Percentiles rank a stretch among this genome's conserved stretches.
These are phyloP conservation scores for Oscheius sp. DNA, from an alignment of 2,888 invertebrate species.

Conservation along the genomic window DNA sequence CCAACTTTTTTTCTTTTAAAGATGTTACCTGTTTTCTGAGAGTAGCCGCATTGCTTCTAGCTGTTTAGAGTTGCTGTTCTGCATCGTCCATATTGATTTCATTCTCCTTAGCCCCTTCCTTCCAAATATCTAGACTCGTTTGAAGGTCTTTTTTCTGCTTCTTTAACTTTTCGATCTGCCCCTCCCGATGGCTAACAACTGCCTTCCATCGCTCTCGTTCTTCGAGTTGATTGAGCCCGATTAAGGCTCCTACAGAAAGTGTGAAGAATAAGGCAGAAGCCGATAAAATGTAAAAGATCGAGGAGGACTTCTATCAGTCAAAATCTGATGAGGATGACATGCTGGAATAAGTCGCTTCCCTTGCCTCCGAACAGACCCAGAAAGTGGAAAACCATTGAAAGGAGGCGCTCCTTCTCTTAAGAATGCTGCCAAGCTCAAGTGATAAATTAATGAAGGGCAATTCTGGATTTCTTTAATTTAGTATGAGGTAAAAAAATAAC, in stretches of 20 bases:
- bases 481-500: background rate
- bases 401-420: too few species aligned
- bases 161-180: background rate
- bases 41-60: background rate
- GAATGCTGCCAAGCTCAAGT: too few species aligned
- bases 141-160: background rate
- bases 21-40: background rate
- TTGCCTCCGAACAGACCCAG: background rate
- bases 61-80: background rate
- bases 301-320: background rate
- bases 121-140: background rate
- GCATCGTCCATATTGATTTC: background rate
- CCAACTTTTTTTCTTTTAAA: background rate
- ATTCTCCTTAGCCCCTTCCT: conserved; percentile 15
- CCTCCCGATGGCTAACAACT: too few species aligned
- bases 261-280: background rate
- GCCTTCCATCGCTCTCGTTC: too few species aligned
- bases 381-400: too few species aligned
- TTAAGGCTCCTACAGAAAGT: background rate
- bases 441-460: too few species aligned
- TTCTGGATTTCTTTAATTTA: too few species aligned
- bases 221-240: background rate
- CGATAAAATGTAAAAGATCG: background rate
- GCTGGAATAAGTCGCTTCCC: background rate
- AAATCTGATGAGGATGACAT: background rate